Evolutionary conservation across 2,113 vertebrate genomes (phyloP), one percentile per base, ranked within the genome.

Genomic region (Syngnathus scovelli): DNA sequence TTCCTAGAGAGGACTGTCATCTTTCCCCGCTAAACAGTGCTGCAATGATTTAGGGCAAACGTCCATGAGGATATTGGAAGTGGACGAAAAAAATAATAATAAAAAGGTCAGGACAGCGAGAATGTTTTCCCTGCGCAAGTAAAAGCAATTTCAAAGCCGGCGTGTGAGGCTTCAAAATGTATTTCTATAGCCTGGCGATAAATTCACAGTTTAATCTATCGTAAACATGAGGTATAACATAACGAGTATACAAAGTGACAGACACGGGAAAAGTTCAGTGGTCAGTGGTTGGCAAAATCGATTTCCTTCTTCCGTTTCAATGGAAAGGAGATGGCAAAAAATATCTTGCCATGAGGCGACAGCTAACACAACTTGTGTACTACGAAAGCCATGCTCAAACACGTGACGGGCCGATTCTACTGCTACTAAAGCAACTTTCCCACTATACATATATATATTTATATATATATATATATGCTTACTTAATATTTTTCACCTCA

Each of bases 1-100:
- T 78, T 84, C 83, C 83, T 83, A 72, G 67, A 73, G 69, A 38
- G 78, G 80, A 85, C 81, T 81, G 80, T 82, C 79, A 6, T 78
- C 78, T 72, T 79, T 75, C 77, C 82, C 81, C 79, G 80, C 77
- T 75, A 67, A 71, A 82, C 68, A 79, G 74, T 74, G 79, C 68
- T 76, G 15, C 64, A 10, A 67, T 74, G 69, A 73, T 55, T 36
- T 49, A 10, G 67, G 54, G 56, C 55, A 49, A 52, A 19, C 69
- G 56, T 73, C 16, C 64, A 44, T 55, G 60, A 16, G 12, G 48
- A 54, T 37, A 48, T 56, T 10, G 27, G 58, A 70, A 44, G 12
- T 46, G 23, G 23, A 23, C 23, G 23, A 23, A 23, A 23, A 23
- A 23, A 23, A 23, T 23, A 23, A 23, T n/a, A 23, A 23, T 1